Base-by-base conservation (phyloP, 2,113 vertebrate genomes). In the Python bivittatus region DNA sequence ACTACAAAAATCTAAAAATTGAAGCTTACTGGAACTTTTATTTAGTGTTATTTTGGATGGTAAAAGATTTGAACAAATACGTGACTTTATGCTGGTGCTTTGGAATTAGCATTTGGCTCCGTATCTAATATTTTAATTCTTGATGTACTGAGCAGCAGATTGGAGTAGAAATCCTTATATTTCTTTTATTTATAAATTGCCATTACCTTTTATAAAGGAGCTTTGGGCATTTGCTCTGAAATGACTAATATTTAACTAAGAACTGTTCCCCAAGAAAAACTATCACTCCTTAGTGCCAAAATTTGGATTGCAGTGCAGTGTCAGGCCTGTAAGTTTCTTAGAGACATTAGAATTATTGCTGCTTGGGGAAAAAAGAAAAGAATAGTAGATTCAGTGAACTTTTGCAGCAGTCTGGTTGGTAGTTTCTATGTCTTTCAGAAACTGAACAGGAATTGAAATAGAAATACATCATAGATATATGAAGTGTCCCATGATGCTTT, bases 41-140 rank as follows among this genome's bases (percentile, higher is more conserved):
- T 57, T 29, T 10, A 0, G 2, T 85, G 22, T 87, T 1, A 52
- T 86, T 92, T 68, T 60, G 13, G 20, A 92, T 93, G 25, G 33
- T 57, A 22, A 7, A 27, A 88, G 12, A 20, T 95, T 93, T 84
- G 0, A 57, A 61, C 83, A 92, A 79, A 93, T 83, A 29, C 88
- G 89, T 12, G 0, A 22, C 29, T 56, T 86, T 44, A 84, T 92
- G 84, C 44, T 60, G 42, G 17, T 58, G 33, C 72, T 42, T 79
- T 52, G 52, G 52, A 52, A 86, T 86, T 15, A 52, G 23, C 92
- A n/a, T 20, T n/a, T 23, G 23, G n/a, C 44, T 72, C 29, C 85
- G 85, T 92, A 42, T 42, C 3, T n/a, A 61, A 10, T 83, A 91
- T 91, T 93, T 89, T 91, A 84, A 53, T 79, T 0, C 33, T 44